Evolutionary conservation across 1,140 invertebrate species (phyloP).

Genomic region (Achatina immaculata): DNA sequence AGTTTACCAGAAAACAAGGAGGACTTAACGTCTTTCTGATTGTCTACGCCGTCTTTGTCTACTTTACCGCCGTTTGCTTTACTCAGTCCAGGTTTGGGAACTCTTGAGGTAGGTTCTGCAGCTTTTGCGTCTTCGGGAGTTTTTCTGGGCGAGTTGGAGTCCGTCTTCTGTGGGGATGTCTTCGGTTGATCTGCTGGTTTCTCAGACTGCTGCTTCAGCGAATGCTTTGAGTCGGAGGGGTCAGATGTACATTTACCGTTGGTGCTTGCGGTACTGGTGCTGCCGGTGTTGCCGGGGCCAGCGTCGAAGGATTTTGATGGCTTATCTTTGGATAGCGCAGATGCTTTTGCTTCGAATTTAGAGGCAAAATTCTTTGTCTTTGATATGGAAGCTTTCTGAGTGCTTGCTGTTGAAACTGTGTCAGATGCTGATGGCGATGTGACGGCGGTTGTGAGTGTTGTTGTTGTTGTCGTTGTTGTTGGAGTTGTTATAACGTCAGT

Average conservation of each 20-base stretch:
- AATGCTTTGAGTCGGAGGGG: not conserved
- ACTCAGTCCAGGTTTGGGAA: not conserved
- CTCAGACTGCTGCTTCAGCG: not conserved
- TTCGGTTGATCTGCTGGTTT: not conserved
- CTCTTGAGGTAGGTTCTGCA: not conserved
- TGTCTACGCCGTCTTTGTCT: not conserved
- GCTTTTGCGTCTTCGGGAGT: not conserved
- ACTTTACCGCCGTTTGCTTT: not conserved
- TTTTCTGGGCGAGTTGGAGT: not conserved
- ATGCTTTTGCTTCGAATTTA: constrained; percentile 23
- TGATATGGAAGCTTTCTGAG: constrained; percentile 11
- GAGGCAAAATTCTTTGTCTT: constrained; percentile 27
- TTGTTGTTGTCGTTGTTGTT: constrained; percentile 8
- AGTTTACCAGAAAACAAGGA: not conserved
- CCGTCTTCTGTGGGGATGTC: not conserved
- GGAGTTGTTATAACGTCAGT: not conserved
- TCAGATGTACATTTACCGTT: not conserved
- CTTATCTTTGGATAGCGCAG: not conserved
- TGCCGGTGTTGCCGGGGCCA: not conserved
- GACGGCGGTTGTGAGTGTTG: constrained; percentile 9
- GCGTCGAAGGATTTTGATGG: not conserved
- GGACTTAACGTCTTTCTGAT: not conserved
- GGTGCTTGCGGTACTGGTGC: not conserved
- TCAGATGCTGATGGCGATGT: constrained; percentile 2
- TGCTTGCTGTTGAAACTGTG: not conserved